A percentile compares a stretch with the other conserved stretches of the same genome.
phyloP scores from a whole-genome alignment of 2,888 invertebrate genomes.

The Atrina japonica region DNA sequence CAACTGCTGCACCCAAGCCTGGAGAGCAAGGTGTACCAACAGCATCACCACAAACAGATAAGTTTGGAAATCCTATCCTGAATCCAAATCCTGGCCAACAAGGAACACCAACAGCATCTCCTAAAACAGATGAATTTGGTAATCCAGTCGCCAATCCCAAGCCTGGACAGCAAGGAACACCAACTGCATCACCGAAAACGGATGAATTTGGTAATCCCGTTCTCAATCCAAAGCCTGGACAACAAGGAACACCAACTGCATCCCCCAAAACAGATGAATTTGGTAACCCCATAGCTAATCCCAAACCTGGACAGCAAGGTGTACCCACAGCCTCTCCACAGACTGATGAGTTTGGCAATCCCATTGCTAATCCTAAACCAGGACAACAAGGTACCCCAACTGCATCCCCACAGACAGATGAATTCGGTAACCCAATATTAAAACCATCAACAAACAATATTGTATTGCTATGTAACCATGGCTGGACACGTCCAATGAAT shows the following conservation, averaged over 20 bases:
- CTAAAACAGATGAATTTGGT: constrained; percentile 82
- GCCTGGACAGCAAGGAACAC: constrained; percentile 85
- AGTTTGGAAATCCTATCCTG: background rate
- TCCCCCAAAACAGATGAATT: constrained; percentile 22
- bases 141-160: constrained; percentile 49
- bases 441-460: constrained; percentile 6
- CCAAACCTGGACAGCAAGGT: constrained; percentile 9
- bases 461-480: constrained; percentile 55
- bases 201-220: constrained; percentile 11
- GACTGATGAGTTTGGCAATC: constrained; percentile 33
- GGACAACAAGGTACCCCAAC: constrained; percentile 53
- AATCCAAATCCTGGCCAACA: background rate
- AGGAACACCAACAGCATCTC: constrained; percentile 44
- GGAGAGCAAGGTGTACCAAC: background rate
- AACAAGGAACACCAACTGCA: constrained; percentile 13
- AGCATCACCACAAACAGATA: constrained; percentile 36
- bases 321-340: constrained; percentile 38
- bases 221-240: constrained; percentile 4
- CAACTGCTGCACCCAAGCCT: background rate
- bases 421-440: constrained; percentile 1
- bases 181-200: constrained; percentile 33
- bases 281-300: constrained; percentile 5
- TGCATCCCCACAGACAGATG: constrained; percentile 25
- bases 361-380: constrained; percentile 47
- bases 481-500: constrained; percentile 67